These are phyloP conservation scores for Fragum sueziense DNA, from an alignment of 2,888 invertebrate species.

Conservation along the genomic window DNA sequence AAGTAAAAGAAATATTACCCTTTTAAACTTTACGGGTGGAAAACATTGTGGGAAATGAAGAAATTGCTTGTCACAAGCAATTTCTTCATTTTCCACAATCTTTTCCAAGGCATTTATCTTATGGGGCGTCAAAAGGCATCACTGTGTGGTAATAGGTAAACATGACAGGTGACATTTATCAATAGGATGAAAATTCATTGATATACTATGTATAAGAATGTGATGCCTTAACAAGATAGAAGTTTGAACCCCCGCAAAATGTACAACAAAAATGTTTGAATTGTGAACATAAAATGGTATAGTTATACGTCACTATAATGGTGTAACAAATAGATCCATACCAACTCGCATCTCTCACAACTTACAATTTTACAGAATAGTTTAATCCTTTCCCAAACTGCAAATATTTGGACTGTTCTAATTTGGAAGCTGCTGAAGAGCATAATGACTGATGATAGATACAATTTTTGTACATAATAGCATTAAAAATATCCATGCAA, in stretches of 20 bases:
- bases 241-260: neutral
- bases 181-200: neutral
- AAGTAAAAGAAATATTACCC: too few species aligned
- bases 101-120: too few species aligned
- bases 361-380: too few species aligned
- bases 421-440: too few species aligned
- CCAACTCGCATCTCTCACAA: too few species aligned
- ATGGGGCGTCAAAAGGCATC: neutral
- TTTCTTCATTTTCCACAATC: too few species aligned
- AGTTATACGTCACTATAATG: neutral
- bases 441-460: too few species aligned
- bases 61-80: neutral
- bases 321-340: neutral
- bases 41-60: constrained; percentile 5
- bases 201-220: neutral
- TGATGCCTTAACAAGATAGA: neutral
- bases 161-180: neutral
- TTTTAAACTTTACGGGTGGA: too few species aligned
- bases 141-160: constrained; percentile 1
- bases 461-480: too few species aligned
- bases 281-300: neutral
- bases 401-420: too few species aligned
- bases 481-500: too few species aligned
- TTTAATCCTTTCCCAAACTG: too few species aligned
- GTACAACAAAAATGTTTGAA: neutral